phyloP scores from a whole-genome alignment of 2,113 vertebrate species.

The Hoplias malabaricus region DNA sequence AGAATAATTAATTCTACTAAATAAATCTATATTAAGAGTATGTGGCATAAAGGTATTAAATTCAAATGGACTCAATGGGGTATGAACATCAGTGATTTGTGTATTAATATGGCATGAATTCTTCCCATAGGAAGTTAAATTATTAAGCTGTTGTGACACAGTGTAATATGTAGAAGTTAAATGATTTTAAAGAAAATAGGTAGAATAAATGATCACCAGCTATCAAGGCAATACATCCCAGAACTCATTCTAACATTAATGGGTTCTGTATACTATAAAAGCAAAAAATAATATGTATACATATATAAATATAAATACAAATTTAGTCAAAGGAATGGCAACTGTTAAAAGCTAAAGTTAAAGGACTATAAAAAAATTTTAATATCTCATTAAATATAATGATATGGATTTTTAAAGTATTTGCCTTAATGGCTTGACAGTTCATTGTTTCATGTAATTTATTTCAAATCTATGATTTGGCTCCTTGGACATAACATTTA shows the following conservation, averaged over 20 bases:
- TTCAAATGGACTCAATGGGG: background rate
- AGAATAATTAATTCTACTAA: background rate
- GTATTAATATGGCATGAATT: conserved; percentile 15
- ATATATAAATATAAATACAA: too few species aligned
- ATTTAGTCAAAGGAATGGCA: background rate
- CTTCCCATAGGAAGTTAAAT: background rate
- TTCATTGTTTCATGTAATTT: too few species aligned
- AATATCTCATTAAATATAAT: too few species aligned
- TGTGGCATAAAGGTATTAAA: conserved; percentile 1
- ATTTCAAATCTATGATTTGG: too few species aligned
- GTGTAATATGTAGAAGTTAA: background rate
- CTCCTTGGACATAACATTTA: too few species aligned
- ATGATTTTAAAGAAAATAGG: background rate
- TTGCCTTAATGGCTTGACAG: too few species aligned
- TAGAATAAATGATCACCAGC: background rate
- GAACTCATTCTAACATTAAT: background rate
- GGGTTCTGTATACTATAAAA: background rate
- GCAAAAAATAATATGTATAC: too few species aligned
- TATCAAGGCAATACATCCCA: background rate
- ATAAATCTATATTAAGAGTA: conserved; percentile 1
- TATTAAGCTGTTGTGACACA: background rate
- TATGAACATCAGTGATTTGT: conserved; percentile 8
- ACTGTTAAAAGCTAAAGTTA: too few species aligned
- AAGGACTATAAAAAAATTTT: too few species aligned
- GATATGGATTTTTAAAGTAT: too few species aligned